Evolutionary conservation across 2,888 invertebrate species (phyloP), one percentile per base, ranked within the genome.

Genomic region (Apoderus coryli): DNA sequence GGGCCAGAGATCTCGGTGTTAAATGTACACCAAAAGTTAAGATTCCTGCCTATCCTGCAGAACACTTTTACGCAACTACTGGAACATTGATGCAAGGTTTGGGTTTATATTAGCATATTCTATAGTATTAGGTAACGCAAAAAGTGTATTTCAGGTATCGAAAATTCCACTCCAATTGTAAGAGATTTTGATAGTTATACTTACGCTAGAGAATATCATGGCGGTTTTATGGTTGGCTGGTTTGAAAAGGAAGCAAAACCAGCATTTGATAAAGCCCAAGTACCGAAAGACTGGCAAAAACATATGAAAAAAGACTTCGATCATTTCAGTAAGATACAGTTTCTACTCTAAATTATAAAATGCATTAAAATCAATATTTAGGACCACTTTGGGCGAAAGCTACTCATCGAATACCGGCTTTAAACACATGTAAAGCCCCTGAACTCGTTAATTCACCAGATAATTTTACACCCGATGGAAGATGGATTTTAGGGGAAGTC

Each of bases 391-490:
- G 67, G 67, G 58, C 64, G 35, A 62, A 59, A 45, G 61, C 64
- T 14, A 48, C 60, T 12, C 52, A 63, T 37, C 53, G 76, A 42
- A 48, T 75, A 33, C 76, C 76, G 9, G 48, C 63, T 27, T 50
- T 76, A 32, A 57, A 59, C 29, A 55, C 61, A 34, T 59, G 64
- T 14, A 52, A 56, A 36, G 54, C 64, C 16, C 64, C 69, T 11
- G 56, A 61, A 31, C 51, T 75, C 13, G 59, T 65, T 4, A 76
- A 74, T 44, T 73, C 71, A 13, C 72, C 75, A 2, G 76, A 76
- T 52, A 74, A 69, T 50, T 76, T 76, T 50, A 76, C 76, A 3
- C 74, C 76, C 1, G 76, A 77, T 57, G 72, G 74, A 6, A 61
- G 68, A 45, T 73, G 72, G 71, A 69, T 76, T 44, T 48, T 77